These are phyloP conservation scores for Colletes gigas DNA, from an alignment of 1,140 invertebrate species.

Conservation along the genomic window DNA sequence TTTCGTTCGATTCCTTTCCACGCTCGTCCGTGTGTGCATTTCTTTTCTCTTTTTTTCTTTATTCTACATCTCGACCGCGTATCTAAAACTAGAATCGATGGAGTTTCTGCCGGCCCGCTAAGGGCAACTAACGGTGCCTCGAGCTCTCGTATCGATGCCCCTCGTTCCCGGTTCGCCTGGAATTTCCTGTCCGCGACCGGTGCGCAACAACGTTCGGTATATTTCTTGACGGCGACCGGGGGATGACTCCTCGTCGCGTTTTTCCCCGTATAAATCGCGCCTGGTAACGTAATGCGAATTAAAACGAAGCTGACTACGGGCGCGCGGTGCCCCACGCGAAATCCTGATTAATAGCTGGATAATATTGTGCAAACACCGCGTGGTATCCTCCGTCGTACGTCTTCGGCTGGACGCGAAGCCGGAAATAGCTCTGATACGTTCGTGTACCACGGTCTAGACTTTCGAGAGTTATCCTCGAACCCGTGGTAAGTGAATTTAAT, in stretches of 20 bases:
- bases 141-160: constrained; percentile 17
- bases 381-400: constrained; percentile 60
- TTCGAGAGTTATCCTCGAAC: constrained; percentile 10
- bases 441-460: background rate
- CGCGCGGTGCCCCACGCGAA: constrained; percentile 39
- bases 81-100: constrained; percentile 8
- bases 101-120: background rate
- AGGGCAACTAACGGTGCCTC: constrained; percentile 40
- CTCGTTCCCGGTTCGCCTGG: constrained; percentile 4
- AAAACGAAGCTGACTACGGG: too few species aligned
- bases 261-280: constrained; percentile 42
- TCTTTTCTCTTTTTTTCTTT: too few species aligned
- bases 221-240: constrained; percentile 5
- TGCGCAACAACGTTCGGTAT: constrained; percentile 29
- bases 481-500: constrained; percentile 38
- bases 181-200: constrained; percentile 35
- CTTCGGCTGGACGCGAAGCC: constrained; percentile 47
- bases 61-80: too few species aligned
- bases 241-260: constrained; percentile 15
- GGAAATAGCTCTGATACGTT: constrained; percentile 54
- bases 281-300: background rate
- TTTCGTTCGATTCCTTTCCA: background rate
- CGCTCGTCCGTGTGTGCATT: too few species aligned
- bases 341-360: constrained; percentile 77
- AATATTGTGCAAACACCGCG: constrained; percentile 74